phyloP scores from a whole-genome alignment of 1,140 invertebrate genomes.

The Drosophila nasuta region DNA sequence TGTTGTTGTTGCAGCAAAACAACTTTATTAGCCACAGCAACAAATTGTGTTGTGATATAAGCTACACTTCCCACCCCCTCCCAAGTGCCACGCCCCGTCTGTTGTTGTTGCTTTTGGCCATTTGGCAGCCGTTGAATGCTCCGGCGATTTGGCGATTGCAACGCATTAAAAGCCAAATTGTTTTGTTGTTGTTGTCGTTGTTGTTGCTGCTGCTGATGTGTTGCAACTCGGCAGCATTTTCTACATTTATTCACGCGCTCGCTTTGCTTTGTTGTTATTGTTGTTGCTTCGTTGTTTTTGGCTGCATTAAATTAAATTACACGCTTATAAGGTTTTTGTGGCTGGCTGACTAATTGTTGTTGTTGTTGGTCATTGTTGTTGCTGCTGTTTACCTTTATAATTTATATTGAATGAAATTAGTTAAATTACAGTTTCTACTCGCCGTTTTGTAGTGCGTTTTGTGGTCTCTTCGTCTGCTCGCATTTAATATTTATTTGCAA shows the following conservation, averaged over 20 bases:
- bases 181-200: conserved; percentile 18
- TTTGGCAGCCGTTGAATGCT: conserved; percentile 41
- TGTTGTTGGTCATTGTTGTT: conserved; percentile 19
- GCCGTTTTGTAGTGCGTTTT: conserved; percentile 11
- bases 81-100: conserved; percentile 38
- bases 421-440: conserved; percentile 41
- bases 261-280: conserved; percentile 12
- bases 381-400: conserved; percentile 35
- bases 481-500: conserved; percentile 7
- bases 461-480: conserved; percentile 2
- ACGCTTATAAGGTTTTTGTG: conserved; percentile 51
- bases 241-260: conserved; percentile 57
- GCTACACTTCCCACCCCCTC: not conserved
- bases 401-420: conserved; percentile 49
- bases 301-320: conserved; percentile 59
- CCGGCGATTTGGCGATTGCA: conserved; percentile 42
- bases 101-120: conserved; percentile 17
- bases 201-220: conserved; percentile 26
- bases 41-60: conserved; percentile 55
- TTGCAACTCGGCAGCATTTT: conserved; percentile 51
- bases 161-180: conserved; percentile 37
- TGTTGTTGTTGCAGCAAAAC: conserved; percentile 20
- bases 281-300: not conserved
- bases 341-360: conserved; percentile 40
- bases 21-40: conserved; percentile 51